Evolutionary conservation across 2,888 invertebrate genomes (phyloP).

Genomic region (Tipula vernalis): DNA sequence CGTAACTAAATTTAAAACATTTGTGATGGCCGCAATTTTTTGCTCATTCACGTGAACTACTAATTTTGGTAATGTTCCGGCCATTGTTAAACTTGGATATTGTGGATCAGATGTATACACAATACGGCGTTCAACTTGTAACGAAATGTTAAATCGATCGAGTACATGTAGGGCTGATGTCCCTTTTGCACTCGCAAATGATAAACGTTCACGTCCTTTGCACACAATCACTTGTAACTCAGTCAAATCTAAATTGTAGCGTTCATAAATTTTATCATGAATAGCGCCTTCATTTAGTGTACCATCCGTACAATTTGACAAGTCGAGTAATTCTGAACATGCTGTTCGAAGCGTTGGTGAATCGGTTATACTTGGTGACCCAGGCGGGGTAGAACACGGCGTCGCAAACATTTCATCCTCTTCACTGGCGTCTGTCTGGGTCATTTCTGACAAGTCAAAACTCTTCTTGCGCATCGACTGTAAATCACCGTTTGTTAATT

Average conservation of each 20-base stretch:
- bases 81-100: slow-evolving; percentile 71
- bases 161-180: slow-evolving; percentile 77
- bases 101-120: slow-evolving; percentile 74
- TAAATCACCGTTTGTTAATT: slow-evolving; percentile 27
- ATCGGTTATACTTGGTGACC: slow-evolving; percentile 48
- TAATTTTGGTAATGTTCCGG: slow-evolving; percentile 75
- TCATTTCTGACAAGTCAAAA: neutral
- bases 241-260: slow-evolving; percentile 65
- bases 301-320: slow-evolving; percentile 42
- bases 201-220: slow-evolving; percentile 79
- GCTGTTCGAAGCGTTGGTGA: slow-evolving; percentile 32
- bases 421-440: slow-evolving; percentile 21
- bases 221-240: slow-evolving; percentile 82
- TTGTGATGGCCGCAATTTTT: slow-evolving; percentile 58
- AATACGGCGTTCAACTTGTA: slow-evolving; percentile 66
- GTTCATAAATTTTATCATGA: slow-evolving; percentile 61
- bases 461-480: slow-evolving; percentile 14
- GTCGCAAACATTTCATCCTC: slow-evolving; percentile 55
- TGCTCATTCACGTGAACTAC: slow-evolving; percentile 84
- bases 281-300: slow-evolving; percentile 48
- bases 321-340: slow-evolving; percentile 20
- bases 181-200: slow-evolving; percentile 71
- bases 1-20: slow-evolving; percentile 39
- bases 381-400: slow-evolving; percentile 79
- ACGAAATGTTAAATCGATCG: slow-evolving; percentile 59